A percentile compares a stretch with the other conserved stretches of the same genome.
phyloP scores from a whole-genome alignment of 2,797 vertebrate genomes.

The Huso huso region DNA sequence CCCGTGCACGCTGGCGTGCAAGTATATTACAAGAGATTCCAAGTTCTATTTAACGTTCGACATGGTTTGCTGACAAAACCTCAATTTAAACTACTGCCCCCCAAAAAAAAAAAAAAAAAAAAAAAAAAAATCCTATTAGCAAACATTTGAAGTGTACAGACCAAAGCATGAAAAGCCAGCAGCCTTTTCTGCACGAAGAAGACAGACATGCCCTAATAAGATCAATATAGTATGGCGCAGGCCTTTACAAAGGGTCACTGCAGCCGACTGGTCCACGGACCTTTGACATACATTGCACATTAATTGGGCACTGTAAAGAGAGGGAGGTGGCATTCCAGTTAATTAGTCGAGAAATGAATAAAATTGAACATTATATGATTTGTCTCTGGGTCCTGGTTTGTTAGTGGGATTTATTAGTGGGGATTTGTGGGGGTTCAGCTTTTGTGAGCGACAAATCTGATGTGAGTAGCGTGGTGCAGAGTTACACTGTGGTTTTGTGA shows the following conservation, averaged over 20 bases:
- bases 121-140: constrained; percentile 77
- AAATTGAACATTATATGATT: constrained; percentile 78
- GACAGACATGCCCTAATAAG: constrained; percentile 70
- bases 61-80: too few species aligned
- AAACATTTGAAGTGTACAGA: constrained; percentile 57
- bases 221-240: constrained; percentile 79
- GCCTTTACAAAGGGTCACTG: constrained; percentile 77
- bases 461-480: constrained; percentile 80
- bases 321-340: constrained; percentile 84
- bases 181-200: constrained; percentile 44
- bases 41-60: too few species aligned
- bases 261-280: constrained; percentile 67
- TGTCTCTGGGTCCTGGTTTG: constrained; percentile 70
- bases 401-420: constrained; percentile 81
- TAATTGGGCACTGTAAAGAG: constrained; percentile 85
- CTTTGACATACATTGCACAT: constrained; percentile 75
- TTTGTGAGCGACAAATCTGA: constrained; percentile 88
- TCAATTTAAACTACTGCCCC: background rate
- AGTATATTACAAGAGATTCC: too few species aligned
- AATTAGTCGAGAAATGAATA: constrained; percentile 89
- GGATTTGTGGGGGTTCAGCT: constrained; percentile 84
- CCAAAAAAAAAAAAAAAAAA: constrained; percentile 78
- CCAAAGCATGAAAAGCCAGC: constrained; percentile 53
- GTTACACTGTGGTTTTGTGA: constrained; percentile 77
- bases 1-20: too few species aligned